Evolutionary conservation across 2,888 invertebrate genomes (phyloP).

Genomic region (Standfussiana lucernea): DNA sequence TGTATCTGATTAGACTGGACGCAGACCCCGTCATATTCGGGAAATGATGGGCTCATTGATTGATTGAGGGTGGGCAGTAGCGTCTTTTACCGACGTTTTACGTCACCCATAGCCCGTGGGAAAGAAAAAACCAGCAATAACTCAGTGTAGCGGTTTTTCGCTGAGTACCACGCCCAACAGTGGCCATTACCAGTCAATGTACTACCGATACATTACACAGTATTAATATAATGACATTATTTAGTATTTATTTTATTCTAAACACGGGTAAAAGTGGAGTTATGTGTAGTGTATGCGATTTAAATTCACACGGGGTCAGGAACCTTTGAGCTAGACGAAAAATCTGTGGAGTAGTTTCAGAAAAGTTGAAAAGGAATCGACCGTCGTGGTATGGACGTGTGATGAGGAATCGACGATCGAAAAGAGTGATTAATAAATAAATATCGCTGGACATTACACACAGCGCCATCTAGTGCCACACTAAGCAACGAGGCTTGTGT

Average conservation of each 20-base stretch:
- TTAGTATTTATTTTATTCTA: constrained; percentile 58
- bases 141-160: constrained; percentile 1
- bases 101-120: not conserved
- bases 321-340: constrained; percentile 42
- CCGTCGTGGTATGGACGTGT: no score
- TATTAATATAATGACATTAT: constrained; percentile 39
- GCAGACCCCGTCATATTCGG: not conserved
- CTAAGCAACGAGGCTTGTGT: no score
- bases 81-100: no score
- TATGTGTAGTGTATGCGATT: constrained; percentile 49
- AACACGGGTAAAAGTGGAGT: constrained; percentile 57
- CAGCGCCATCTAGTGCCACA: no score
- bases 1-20: no score
- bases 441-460: no score
- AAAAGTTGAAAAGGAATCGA: no score
- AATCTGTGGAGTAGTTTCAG: constrained; percentile 43
- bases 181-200: constrained; percentile 11
- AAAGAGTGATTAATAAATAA: no score
- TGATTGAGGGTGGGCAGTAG: not conserved
- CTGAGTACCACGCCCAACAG: not conserved
- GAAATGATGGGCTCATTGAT: not conserved
- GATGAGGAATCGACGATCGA: no score
- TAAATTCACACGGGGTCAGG: constrained; percentile 54
- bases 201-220: constrained; percentile 18
- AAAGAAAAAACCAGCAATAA: not conserved